Conservation (phyloP, 2,888 invertebrate species). For the Lasius fuliginosus region DNA sequence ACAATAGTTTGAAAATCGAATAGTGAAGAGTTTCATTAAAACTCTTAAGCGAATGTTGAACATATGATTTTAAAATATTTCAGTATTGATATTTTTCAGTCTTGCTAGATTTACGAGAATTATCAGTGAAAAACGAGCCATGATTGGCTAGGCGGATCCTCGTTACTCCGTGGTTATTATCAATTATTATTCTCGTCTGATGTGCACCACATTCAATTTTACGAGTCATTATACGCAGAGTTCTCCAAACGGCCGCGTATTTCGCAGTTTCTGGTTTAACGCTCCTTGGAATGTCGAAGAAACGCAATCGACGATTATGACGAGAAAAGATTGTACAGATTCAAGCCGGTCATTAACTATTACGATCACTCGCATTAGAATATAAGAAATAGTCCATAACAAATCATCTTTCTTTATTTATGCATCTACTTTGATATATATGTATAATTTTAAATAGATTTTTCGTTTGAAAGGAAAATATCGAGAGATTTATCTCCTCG, state of each 20-base stretch:
- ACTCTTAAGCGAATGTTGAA: neutral
- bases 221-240: constrained; percentile 24
- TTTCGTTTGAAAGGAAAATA: neutral
- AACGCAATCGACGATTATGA: neutral
- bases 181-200: constrained; percentile 26
- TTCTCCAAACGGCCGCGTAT: constrained; percentile 19
- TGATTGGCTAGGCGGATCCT: constrained; percentile 2
- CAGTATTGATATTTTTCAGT: neutral
- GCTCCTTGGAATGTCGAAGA: neutral
- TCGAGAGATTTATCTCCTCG: neutral
- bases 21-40: neutral
- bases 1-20: neutral
- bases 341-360: neutral
- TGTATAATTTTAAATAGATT: neutral
- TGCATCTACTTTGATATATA: neutral
- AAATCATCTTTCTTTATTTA: neutral
- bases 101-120: neutral
- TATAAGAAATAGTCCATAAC: neutral
- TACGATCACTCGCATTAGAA: neutral
- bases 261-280: constrained; percentile 25
- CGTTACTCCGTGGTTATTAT: constrained; percentile 42
- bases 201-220: constrained; percentile 41
- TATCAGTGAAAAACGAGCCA: neutral
- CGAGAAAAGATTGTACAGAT: neutral
- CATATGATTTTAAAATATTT: neutral